A percentile compares a stretch with the other conserved stretches of the same genome.
These are phyloP conservation scores for Physella acuta DNA, from an alignment of 1,140 invertebrate genomes.

Conservation along the genomic window DNA sequence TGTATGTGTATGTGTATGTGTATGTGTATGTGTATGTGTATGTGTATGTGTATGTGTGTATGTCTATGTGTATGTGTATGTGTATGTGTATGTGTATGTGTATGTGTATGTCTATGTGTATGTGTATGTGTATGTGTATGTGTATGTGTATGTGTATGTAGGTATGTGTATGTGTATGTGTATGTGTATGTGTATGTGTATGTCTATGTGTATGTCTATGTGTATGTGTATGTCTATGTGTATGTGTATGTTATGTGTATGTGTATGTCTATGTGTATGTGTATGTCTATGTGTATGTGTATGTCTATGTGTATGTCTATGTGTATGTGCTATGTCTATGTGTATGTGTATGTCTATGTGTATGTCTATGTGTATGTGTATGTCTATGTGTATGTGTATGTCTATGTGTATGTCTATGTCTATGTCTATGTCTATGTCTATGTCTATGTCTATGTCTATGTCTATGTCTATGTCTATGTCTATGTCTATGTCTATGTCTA, in stretches of 20 bases:
- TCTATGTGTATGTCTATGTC: not conserved
- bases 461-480: slow-evolving; percentile 10
- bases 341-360: not conserved
- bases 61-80: too few relatives aligned
- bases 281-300: slow-evolving; percentile 19
- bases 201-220: not conserved
- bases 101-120: too few relatives aligned
- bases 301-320: slow-evolving; percentile 17
- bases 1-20: too few relatives aligned
- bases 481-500: slow-evolving; percentile 24
- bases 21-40: too few relatives aligned
- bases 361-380: not conserved
- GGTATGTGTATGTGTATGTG: slow-evolving; percentile 1
- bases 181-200: not conserved
- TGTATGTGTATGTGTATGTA: slow-evolving; percentile 10
- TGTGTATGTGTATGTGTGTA: too few relatives aligned
- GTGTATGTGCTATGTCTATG: slow-evolving; percentile 6
- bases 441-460: slow-evolving; percentile 18
- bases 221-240: too few relatives aligned
- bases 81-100: too few relatives aligned
- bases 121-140: too few relatives aligned
- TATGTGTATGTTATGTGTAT: not conserved
- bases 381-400: not conserved
- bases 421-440: slow-evolving; percentile 6
- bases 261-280: slow-evolving; percentile 15